phyloP scores from a whole-genome alignment of 2,113 vertebrate species.

The Colius striatus region DNA sequence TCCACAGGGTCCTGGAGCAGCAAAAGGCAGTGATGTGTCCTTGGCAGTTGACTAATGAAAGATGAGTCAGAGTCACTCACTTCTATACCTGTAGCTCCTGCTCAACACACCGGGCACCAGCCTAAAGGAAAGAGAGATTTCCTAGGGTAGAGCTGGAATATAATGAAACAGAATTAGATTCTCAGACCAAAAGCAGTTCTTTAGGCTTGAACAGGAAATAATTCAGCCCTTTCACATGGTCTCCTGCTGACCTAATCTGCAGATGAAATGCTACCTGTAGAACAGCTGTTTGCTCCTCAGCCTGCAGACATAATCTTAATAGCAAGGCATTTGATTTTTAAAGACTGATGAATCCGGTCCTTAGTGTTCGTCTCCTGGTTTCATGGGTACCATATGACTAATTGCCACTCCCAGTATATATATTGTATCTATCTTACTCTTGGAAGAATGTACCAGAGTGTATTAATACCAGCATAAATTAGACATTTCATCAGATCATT shows the following conservation, averaged over 20 bases:
- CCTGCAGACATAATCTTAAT: not conserved
- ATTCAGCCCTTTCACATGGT: not conserved
- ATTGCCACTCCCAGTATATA: not conserved
- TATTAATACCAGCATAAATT: not conserved
- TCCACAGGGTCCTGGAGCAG: not conserved
- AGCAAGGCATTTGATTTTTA: not conserved
- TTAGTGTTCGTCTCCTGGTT: not conserved
- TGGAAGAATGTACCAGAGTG: not conserved
- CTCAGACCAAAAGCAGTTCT: not conserved
- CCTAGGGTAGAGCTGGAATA: not conserved
- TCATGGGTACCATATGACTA: not conserved
- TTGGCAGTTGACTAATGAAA: not conserved
- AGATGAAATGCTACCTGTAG: not conserved
- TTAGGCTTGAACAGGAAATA: not conserved
- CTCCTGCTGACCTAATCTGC: not conserved
- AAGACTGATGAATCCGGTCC: not conserved
- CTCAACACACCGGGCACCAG: not conserved
- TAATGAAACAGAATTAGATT: not conserved
- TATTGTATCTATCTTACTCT: not conserved
- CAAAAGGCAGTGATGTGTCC: not conserved
- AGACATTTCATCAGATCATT: not conserved
- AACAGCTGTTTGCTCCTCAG: not conserved
- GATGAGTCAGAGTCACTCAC: fast-evolving
- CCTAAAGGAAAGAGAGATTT: not conserved
- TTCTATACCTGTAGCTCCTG: fast-evolving